Evolutionary conservation across 2,797 vertebrate species (phyloP), one percentile per base, ranked within the genome.

Genomic region (Neosilurus hyrtlii): DNA sequence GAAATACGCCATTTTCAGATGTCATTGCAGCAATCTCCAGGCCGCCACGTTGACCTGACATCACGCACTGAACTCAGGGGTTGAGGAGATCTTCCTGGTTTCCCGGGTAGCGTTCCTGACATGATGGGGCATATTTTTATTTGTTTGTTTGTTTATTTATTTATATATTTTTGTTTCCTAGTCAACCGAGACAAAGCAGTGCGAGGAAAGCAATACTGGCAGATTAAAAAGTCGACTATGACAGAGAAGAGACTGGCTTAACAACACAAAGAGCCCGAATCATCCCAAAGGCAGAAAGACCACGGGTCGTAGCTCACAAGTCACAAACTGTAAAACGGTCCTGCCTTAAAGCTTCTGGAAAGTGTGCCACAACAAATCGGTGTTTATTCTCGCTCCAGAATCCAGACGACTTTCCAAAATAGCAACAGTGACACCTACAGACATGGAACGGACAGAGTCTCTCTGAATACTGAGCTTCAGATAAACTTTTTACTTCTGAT

Each of bases 401-500:
- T 59, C 24, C 7, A 15, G 24, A 30, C 62, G 1, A 20, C 62
- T 85, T 81, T 81, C 63, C 63, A 78, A 68, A 82, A 82, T 70
- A 72, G 81, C 93, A 92, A 92, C 89, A 93, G 90, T 89, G 93
- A 91, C 93, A 92, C 90, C 92, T 86, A 87, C 86, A 92, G 93
- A 43, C 61, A 3, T 15, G 57, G 63, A 30, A 68, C 37, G 52
- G 57, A 35, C 37, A 35, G 11, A 57, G 61, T n/a, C 2, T 71
- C 12, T 59, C 24, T 37, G 30, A 30, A 30, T 10, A 4, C 18
- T 10, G 1, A 5, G 56, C 12, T 54, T 43, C 18, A 43, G 43
- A 43, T 43, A 0, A 1, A 43, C 43, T 43, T 30, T 30, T 30
- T 68, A 37, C 7, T 52, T 43, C 37, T 14, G 12, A 11, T 24